Evolutionary conservation across 2,113 vertebrate species (phyloP).

Genomic region (Galbula dea): DNA sequence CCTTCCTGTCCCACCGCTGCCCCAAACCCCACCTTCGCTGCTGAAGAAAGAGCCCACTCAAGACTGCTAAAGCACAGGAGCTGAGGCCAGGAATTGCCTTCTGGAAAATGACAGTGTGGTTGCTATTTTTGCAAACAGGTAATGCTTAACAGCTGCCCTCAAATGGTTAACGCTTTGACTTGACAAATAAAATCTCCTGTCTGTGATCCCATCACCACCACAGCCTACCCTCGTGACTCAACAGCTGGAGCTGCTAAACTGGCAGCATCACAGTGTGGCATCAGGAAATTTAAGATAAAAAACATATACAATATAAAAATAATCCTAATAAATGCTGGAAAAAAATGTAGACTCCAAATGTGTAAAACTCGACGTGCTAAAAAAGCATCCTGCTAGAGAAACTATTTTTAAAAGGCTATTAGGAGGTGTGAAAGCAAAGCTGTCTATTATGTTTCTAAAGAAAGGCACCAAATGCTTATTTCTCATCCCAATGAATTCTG

Average conservation of each 20-base stretch:
- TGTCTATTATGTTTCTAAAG: conserved; percentile 61
- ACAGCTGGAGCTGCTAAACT: conserved; percentile 26
- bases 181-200: not conserved
- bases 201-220: not conserved
- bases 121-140: not conserved
- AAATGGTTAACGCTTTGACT: conserved; percentile 1
- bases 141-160: not conserved
- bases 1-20: not conserved
- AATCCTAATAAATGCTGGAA: conserved; percentile 53
- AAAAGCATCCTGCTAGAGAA: conserved; percentile 55
- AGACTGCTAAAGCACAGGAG: accelerated
- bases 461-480: conserved; percentile 38
- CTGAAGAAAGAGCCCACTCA: not conserved
- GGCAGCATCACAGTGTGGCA: not conserved
- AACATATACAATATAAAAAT: not conserved
- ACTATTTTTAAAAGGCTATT: conserved; percentile 73
- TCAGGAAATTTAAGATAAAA: conserved; percentile 41
- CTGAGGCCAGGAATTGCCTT: not conserved
- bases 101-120: accelerated
- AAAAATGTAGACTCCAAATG: conserved; percentile 15
- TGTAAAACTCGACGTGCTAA: not conserved
- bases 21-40: not conserved
- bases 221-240: conserved; percentile 16
- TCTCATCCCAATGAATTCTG: conserved; percentile 2
- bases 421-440: conserved; percentile 69